Evolutionary conservation across 2,113 vertebrate genomes (phyloP).

Genomic region (Thinocorus orbignyianus): DNA sequence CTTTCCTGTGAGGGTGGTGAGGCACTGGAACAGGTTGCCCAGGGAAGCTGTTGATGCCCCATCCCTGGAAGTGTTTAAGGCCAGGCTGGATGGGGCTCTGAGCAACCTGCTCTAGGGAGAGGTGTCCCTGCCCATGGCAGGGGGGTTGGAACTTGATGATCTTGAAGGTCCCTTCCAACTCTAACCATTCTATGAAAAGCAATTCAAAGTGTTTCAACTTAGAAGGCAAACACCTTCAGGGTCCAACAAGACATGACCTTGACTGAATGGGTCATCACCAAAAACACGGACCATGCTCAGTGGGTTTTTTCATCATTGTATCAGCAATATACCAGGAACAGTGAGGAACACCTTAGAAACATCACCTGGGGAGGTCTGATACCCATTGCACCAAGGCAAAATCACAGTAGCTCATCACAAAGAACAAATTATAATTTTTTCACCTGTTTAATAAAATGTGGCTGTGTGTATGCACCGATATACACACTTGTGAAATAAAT

Average conservation of each 20-base stretch:
- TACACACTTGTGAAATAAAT: neutral
- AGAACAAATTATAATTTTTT: neutral
- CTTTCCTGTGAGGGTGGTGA: too few relatives aligned
- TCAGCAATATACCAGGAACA: neutral
- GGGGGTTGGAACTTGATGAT: too few relatives aligned
- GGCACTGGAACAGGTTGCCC: too few relatives aligned
- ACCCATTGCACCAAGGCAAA: neutral
- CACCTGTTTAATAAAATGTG: neutral
- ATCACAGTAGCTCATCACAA: neutral
- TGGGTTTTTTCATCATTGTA: neutral
- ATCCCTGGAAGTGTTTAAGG: too few relatives aligned
- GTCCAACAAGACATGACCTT: neutral
- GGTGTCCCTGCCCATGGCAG: too few relatives aligned
- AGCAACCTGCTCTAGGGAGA: too few relatives aligned
- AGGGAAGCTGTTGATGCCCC: too few relatives aligned
- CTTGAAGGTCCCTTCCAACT: too few relatives aligned
- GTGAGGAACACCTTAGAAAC: neutral
- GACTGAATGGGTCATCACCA: neutral
- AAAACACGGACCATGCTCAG: neutral
- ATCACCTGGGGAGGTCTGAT: neutral
- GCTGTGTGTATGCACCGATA: neutral
- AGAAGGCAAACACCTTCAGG: neutral
- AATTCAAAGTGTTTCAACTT: neutral
- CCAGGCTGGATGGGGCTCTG: too few relatives aligned
- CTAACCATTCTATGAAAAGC: too few relatives aligned